Evolutionary conservation across 2,888 invertebrate species (phyloP).

Genomic region (Acrobasis suavella): DNA sequence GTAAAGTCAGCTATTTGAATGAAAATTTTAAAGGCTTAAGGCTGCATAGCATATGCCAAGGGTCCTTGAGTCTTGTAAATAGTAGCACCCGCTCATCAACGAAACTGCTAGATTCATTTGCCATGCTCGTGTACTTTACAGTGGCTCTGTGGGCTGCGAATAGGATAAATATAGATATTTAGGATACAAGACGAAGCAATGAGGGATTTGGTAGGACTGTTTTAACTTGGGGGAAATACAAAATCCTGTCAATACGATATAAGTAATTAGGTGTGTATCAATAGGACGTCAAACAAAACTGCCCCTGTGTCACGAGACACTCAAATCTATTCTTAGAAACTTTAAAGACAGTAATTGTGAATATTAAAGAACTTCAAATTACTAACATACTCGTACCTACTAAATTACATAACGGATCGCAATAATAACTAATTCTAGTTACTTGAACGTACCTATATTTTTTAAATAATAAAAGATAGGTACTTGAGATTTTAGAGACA

Average conservation of each 20-base stretch:
- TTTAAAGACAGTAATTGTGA: too few relatives aligned
- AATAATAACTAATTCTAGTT: too few relatives aligned
- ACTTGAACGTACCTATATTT: too few relatives aligned
- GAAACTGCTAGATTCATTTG: conserved; percentile 34
- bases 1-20: neutral
- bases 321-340: too few relatives aligned
- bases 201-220: neutral
- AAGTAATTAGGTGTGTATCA: neutral
- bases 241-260: neutral
- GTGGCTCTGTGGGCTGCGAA: conserved; percentile 9
- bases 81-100: conserved; percentile 30
- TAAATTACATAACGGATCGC: too few relatives aligned
- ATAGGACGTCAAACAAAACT: neutral
- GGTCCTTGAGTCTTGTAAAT: neutral
- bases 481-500: too few relatives aligned
- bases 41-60: too few relatives aligned
- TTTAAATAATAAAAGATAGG: too few relatives aligned
- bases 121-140: conserved; percentile 24
- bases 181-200: neutral
- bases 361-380: too few relatives aligned
- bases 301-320: too few relatives aligned
- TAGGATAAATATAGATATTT: conserved; percentile 25
- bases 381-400: too few relatives aligned
- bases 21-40: neutral
- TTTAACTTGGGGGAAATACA: conserved; percentile 6